phyloP scores from a whole-genome alignment of 2,113 vertebrate genomes.

The Passerina amoena region DNA sequence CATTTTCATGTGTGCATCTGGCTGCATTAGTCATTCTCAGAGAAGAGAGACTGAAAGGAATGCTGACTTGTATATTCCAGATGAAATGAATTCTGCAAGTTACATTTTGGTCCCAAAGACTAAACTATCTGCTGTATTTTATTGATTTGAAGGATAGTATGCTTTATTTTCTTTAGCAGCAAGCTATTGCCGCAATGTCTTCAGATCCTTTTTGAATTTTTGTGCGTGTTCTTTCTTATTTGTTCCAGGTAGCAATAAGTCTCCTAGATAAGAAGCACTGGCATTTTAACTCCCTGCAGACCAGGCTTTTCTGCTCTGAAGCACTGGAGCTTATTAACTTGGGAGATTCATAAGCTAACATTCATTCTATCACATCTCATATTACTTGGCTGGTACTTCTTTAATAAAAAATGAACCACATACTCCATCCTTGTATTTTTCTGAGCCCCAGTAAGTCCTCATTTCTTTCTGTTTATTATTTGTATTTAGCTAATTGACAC shows the following conservation, averaged over 20 bases:
- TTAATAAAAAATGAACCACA: not conserved
- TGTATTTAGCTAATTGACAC: not conserved
- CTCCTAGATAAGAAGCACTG: not conserved
- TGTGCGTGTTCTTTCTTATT: not conserved
- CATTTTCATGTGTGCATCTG: not conserved
- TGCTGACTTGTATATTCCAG: not conserved
- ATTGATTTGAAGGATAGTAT: not conserved
- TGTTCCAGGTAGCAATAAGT: not conserved
- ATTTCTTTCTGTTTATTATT: not conserved
- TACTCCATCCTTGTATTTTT: not conserved
- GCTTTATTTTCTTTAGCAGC: not conserved
- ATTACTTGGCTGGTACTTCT: not conserved
- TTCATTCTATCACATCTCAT: not conserved
- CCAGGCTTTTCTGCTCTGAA: not conserved
- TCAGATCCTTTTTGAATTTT: not conserved
- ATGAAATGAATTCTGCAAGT: not conserved
- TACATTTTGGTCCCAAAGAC: not conserved
- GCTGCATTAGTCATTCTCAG: not conserved
- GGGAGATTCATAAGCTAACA: not conserved
- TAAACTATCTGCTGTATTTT: not conserved
- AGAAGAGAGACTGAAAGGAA: not conserved
- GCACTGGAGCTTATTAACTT: not conserved
- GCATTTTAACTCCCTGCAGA: not conserved
- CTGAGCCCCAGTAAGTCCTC: not conserved
- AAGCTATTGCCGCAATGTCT: not conserved